Evolutionary conservation across 2,888 invertebrate species (phyloP).

Genomic region (Tortrix viridana): DNA sequence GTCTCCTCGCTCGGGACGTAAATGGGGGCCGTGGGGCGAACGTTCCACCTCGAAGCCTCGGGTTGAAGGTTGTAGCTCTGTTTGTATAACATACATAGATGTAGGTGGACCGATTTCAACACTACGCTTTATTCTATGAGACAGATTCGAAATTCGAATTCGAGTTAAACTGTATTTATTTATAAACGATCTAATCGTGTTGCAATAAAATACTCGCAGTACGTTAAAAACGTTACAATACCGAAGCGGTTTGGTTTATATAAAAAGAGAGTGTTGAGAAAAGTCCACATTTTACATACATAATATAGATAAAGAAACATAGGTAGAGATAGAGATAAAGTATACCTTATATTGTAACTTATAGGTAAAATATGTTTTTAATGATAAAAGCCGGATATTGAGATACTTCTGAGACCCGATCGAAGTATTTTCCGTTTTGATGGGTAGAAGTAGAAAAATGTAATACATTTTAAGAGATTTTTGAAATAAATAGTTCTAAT

Average conservation of each 20-base stretch:
- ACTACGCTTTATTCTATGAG: neutral
- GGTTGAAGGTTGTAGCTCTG: conserved; percentile 82
- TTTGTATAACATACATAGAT: conserved; percentile 48
- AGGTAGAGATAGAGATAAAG: conserved; percentile 45
- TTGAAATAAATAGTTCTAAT: conserved; percentile 14
- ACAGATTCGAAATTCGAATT: neutral
- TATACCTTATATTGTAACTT: conserved; percentile 35
- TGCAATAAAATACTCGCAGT: neutral
- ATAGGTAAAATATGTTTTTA: conserved; percentile 4
- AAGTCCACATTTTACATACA: conserved; percentile 34
- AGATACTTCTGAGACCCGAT: conserved; percentile 14
- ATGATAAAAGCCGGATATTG: conserved; percentile 4
- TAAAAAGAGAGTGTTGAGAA: conserved; percentile 31
- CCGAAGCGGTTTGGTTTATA: neutral
- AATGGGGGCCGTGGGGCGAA: conserved; percentile 80
- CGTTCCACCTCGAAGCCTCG: conserved; percentile 74
- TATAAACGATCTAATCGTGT: too few species aligned
- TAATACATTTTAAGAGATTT: neutral
- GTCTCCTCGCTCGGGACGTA: conserved; percentile 76
- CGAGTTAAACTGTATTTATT: too few species aligned
- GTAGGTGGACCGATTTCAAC: conserved; percentile 33
- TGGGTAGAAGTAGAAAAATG: neutral
- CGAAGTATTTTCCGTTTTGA: conserved; percentile 9
- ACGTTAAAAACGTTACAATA: neutral
- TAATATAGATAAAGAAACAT: conserved; percentile 52